Evolutionary conservation across 2,888 invertebrate genomes (phyloP).

Genomic region (Dione juno): DNA sequence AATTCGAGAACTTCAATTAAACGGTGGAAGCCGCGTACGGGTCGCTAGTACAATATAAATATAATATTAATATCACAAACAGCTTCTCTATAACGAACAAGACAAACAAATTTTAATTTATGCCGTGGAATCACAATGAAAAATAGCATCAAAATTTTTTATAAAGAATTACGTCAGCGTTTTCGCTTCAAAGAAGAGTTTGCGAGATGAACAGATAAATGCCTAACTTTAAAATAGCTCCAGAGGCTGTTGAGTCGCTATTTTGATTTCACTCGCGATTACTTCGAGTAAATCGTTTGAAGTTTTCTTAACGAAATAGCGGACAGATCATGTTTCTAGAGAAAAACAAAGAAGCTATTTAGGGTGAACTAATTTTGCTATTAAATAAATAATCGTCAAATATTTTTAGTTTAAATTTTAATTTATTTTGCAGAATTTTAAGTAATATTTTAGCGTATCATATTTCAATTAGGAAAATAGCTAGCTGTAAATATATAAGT

Average conservation of each 20-base stretch:
- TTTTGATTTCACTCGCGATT: slow-evolving; percentile 45
- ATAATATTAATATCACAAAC: slow-evolving; percentile 14
- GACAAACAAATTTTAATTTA: slow-evolving; percentile 14
- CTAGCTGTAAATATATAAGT: too few species aligned
- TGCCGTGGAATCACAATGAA: slow-evolving; percentile 5
- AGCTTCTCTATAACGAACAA: neutral
- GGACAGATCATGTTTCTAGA: slow-evolving; percentile 16
- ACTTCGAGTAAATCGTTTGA: slow-evolving; percentile 42
- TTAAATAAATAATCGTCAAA: neutral
- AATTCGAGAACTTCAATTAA: too few species aligned
- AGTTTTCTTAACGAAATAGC: slow-evolving; percentile 42
- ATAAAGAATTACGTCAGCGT: slow-evolving; percentile 31
- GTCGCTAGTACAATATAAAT: neutral
- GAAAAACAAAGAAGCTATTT: slow-evolving; percentile 33
- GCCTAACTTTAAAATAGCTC: slow-evolving; percentile 37
- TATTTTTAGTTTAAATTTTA: neutral
- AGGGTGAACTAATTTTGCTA: slow-evolving; percentile 18
- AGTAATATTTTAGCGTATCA: too few species aligned
- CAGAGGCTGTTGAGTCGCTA: slow-evolving; percentile 39
- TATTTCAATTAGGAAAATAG: too few species aligned
- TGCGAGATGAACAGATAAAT: slow-evolving; percentile 31
- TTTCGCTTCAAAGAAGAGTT: slow-evolving; percentile 30
- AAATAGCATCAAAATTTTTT: slow-evolving; percentile 23
- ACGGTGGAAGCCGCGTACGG: too few species aligned
- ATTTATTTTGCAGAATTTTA: neutral